Evolutionary conservation across 2,888 invertebrate species (phyloP).

Genomic region (Nymphalis urticae): DNA sequence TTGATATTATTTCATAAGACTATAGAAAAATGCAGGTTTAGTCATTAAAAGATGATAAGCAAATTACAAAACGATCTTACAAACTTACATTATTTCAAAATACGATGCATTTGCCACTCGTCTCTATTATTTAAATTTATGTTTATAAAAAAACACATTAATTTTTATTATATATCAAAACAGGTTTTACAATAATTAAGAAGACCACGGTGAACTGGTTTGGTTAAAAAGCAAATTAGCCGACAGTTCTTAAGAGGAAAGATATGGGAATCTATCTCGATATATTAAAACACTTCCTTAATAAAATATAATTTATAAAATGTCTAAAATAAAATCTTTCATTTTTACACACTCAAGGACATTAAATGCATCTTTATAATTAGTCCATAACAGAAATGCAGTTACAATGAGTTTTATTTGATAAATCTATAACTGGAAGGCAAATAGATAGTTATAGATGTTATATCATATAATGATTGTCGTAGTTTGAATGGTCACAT

Average conservation of each 20-base stretch:
- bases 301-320: background rate
- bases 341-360: too few species aligned
- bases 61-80: too few species aligned
- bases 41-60: too few species aligned
- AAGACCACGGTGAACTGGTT: background rate
- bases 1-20: too few species aligned
- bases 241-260: background rate
- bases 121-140: background rate
- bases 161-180: background rate
- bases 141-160: background rate
- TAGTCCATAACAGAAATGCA: too few species aligned
- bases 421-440: background rate
- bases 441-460: too few species aligned
- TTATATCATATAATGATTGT: slow-evolving; percentile 7
- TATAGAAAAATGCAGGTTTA: too few species aligned
- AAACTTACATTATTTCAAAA: background rate
- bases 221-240: background rate
- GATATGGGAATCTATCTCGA: background rate
- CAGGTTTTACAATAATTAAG: background rate
- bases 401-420: too few species aligned
- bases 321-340: too few species aligned
- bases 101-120: background rate
- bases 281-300: background rate
- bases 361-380: too few species aligned
- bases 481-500: slow-evolving; percentile 26